These are phyloP conservation scores for Acanthis flammea DNA, from an alignment of 2,797 vertebrate genomes.

Conservation along the genomic window DNA sequence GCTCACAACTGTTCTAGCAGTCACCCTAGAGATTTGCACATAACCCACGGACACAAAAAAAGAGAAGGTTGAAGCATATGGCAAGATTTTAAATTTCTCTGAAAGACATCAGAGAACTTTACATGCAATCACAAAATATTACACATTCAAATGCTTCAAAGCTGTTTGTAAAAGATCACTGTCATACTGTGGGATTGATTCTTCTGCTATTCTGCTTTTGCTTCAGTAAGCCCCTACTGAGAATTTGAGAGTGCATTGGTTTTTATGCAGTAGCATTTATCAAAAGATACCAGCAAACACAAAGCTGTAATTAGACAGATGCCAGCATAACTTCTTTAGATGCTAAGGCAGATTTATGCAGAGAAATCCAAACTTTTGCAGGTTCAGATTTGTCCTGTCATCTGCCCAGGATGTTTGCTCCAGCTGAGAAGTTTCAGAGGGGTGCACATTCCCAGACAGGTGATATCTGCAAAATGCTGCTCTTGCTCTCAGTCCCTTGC, in stretches of 20 bases:
- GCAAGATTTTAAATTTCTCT: not conserved
- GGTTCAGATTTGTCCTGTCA: not conserved
- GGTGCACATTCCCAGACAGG: not conserved
- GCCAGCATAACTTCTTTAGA: not conserved
- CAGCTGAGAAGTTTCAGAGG: not conserved
- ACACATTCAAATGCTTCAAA: not conserved
- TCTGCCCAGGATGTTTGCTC: not conserved
- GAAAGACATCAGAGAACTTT: slow-evolving; percentile 11
- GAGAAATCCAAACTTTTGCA: not conserved
- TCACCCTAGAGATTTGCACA: slow-evolving; percentile 11
- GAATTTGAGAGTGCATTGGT: not conserved
- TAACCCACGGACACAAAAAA: slow-evolving; percentile 1
- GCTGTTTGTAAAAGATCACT: not conserved
- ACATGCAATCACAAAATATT: not conserved
- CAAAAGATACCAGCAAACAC: not conserved
- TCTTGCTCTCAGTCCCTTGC: not conserved
- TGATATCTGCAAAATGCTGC: not conserved
- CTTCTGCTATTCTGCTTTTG: not conserved
- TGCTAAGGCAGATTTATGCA: not conserved
- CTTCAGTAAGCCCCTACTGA: not conserved
- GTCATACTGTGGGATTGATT: not conserved
- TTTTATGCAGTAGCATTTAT: not conserved
- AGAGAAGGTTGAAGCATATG: slow-evolving; percentile 24
- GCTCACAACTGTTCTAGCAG: not conserved
- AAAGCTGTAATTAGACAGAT: not conserved